Base-by-base conservation (phyloP, 2,113 vertebrate genomes). In the Eolophus roseicapilla region DNA sequence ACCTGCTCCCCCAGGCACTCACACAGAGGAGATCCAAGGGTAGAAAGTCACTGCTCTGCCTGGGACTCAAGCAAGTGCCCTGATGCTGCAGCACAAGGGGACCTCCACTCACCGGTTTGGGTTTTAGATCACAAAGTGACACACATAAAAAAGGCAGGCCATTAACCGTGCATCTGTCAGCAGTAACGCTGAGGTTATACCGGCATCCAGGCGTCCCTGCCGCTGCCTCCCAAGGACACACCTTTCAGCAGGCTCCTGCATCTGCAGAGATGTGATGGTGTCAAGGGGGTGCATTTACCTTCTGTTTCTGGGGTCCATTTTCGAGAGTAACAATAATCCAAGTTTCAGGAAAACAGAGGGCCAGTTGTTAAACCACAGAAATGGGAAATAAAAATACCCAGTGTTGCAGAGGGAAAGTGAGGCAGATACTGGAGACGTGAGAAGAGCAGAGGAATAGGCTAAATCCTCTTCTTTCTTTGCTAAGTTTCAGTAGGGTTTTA, bases 111-210 rank as follows among this genome's bases (percentile, higher is more conserved):
- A 47, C 55, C 11, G 25, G 43, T 86, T 25, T 79, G 65, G 13
- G 15, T 3, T 84, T 95, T 39, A 84, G 50, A 88, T 93, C n/a
- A 73, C 50, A 64, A 81, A 89, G 69, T 75, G 69, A 64, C 65
- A 86, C 29, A 35, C 47, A 19, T 95, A 86, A 71, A 82, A 78
- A 93, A 83, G 35, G 18, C 8, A 94, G 60, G 19, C 39, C 43
- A 49, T 74, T 91, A 92, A 68, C 80, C 35, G 55, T 83, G 69
- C 83, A 89, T 75, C 83, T 96, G 86, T 91, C 83, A 95, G 91
- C 91, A 93, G 35, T 89, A 84, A 89, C 0, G 1, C 46, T 83
- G 80, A 90, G 68, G 73, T 81, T 83, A n/a, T 63, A 50, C 23
- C 3, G 1, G 69, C 35, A 87, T 52, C 49, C 43, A 0, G 2